These are phyloP conservation scores for Cosmorhoe ocellata DNA, from an alignment of 2,888 invertebrate species.

Conservation along the genomic window DNA sequence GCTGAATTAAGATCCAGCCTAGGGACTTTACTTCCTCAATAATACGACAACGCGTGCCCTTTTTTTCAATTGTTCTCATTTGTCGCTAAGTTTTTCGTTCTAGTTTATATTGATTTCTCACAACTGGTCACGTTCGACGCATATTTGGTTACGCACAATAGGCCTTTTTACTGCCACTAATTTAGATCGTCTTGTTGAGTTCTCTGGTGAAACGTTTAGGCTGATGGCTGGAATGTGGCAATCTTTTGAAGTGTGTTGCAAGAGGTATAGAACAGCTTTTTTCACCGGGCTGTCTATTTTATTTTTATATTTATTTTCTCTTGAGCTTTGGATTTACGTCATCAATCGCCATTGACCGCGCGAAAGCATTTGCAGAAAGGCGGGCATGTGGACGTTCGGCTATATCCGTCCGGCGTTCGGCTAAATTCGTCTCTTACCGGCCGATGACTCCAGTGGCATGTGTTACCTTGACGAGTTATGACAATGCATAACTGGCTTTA, in stretches of 20 bases:
- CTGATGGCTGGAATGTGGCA: constrained; percentile 24
- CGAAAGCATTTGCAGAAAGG: constrained; percentile 65
- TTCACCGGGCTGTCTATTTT: too few relatives aligned
- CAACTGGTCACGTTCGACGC: constrained; percentile 41
- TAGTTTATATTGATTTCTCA: constrained; percentile 49
- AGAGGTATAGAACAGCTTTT: not conserved
- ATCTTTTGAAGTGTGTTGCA: constrained; percentile 7
- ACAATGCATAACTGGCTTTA: constrained; percentile 48
- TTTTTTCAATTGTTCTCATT: constrained; percentile 22
- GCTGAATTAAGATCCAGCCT: too few relatives aligned
- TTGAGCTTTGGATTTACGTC: constrained; percentile 23
- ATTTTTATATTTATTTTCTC: too few relatives aligned
- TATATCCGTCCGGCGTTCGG: constrained; percentile 74
- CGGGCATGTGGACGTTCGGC: constrained; percentile 70
- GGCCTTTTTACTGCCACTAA: constrained; percentile 37
- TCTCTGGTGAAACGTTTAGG: constrained; percentile 23
- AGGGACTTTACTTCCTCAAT: constrained; percentile 33
- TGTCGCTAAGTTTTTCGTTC: constrained; percentile 25
- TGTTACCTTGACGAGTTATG: constrained; percentile 65
- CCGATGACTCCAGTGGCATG: constrained; percentile 76
- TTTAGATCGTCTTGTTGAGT: constrained; percentile 33
- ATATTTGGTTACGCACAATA: constrained; percentile 41
- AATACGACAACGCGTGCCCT: constrained; percentile 32
- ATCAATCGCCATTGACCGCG: constrained; percentile 55
- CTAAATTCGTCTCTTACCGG: constrained; percentile 72